Conservation (phyloP, 1,140 invertebrate species). For the Lamellibrachia luymesi region DNA sequence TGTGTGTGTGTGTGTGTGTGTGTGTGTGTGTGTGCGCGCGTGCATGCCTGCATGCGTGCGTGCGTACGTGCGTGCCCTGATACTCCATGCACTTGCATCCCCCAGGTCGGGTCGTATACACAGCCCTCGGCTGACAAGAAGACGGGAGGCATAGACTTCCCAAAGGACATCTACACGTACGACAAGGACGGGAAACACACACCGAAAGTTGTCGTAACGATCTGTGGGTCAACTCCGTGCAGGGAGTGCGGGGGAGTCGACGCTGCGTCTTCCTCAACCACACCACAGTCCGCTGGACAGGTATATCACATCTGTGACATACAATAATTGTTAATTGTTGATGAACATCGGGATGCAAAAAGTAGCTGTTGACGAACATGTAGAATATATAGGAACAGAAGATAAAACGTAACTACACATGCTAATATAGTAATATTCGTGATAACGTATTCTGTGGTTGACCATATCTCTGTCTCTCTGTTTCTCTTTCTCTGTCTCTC, state of each 20-base stretch:
- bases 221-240: constrained; percentile 28
- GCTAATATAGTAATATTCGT: not conserved
- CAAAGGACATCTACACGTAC: not conserved
- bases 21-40: no score
- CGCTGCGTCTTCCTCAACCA: not conserved
- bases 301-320: not conserved
- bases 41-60: no score
- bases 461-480: no score
- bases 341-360: not conserved
- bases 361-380: not conserved
- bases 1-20: not conserved
- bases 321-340: not conserved
- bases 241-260: constrained; percentile 33
- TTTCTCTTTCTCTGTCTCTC: no score
- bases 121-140: not conserved
- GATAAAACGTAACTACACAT: not conserved
- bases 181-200: not conserved
- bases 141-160: not conserved
- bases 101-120: not conserved
- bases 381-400: not conserved
- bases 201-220: not conserved
- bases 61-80: no score
- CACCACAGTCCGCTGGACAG: constrained; percentile 26
- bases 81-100: not conserved
- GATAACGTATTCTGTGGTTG: no score